Evolutionary conservation across 2,888 invertebrate species (phyloP).

Genomic region (Troides oblongomaculatus): DNA sequence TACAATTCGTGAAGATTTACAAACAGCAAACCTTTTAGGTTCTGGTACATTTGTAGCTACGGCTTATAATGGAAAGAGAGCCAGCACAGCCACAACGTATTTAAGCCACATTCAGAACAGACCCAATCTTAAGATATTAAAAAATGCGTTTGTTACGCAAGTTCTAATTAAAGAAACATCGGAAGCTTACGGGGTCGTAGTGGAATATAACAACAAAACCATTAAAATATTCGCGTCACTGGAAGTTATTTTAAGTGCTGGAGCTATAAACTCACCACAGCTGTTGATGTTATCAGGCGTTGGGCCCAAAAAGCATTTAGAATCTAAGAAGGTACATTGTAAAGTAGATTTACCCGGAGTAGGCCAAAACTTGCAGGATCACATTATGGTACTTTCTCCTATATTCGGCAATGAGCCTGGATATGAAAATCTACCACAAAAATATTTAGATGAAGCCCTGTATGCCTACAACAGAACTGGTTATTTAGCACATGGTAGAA

Average conservation of each 20-base stretch:
- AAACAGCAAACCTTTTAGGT: conserved; percentile 66
- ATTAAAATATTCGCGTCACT: conserved; percentile 45
- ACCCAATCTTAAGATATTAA: conserved; percentile 59
- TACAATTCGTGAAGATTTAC: conserved; percentile 48
- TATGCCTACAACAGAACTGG: conserved; percentile 78
- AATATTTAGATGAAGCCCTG: conserved; percentile 53
- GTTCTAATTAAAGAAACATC: conserved; percentile 68
- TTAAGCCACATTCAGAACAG: conserved; percentile 48
- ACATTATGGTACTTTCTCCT: conserved; percentile 58
- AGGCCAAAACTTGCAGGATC: conserved; percentile 79
- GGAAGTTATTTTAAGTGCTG: conserved; percentile 73
- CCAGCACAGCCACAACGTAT: conserved; percentile 73
- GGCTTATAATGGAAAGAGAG: conserved; percentile 66
- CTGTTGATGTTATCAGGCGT: conserved; percentile 76
- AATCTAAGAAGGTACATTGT: conserved; percentile 53
- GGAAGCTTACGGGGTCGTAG: conserved; percentile 60
- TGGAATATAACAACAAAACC: conserved; percentile 42
- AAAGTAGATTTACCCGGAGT: conserved; percentile 66
- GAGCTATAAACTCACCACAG: conserved; percentile 72
- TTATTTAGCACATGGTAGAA: conserved; percentile 62
- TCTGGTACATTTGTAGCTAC: conserved; percentile 70
- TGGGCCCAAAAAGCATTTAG: conserved; percentile 62
- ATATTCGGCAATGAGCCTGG: conserved; percentile 52
- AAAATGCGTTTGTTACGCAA: conserved; percentile 69
- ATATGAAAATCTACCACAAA: conserved; percentile 39